Evolutionary conservation across 1,140 invertebrate species (phyloP), one percentile per base, ranked within the genome.

Genomic region (Brachionus rubens): DNA sequence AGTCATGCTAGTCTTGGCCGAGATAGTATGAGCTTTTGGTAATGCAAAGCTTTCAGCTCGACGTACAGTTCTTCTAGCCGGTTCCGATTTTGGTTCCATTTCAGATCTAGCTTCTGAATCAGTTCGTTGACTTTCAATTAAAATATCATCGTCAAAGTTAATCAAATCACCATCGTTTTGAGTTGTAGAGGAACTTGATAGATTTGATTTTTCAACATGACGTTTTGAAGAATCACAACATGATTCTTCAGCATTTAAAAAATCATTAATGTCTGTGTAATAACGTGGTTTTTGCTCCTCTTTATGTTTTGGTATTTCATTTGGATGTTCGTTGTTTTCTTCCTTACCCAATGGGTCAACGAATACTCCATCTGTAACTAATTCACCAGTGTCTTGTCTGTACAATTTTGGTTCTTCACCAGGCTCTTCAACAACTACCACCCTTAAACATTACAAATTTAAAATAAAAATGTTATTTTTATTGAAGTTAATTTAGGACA

Each of bases 351-450:
- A 54, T 4, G 46, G 16, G 33, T 72, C 68, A 28, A 30, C 26
- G 28, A 40, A 36, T 5, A 28, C 10, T 14, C 46, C 68, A 54
- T 72, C 41, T 7, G n/a, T 48, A 21, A 72, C 46, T 19, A 72
- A 21, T 41, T 72, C 68, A 0, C 68, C 68, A 21, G 68, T 72
- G 14, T 72, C 68, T 46, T 75, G 72, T 56, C 48, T 46, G 28
- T 75, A 75, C 2, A 75, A 19, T 56, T 46, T 54, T 12, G 72
- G 72, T 30, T 75, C 72, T 56, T 75, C 72, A 33, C 48, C 72
- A n/a, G 72, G 72, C 12, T 75, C 72, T 56, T 75, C 72, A 12
- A 75, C 40, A 14, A 75, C 72, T 5, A 75, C 41, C n/a, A 75
- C 72, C 9, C 72, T 75, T 70, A 46, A 65, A 36, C 21, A n/a